Evolutionary conservation across 1,140 invertebrate species (phyloP), one percentile per base, ranked within the genome.

Genomic region (Prorops nasuta): DNA sequence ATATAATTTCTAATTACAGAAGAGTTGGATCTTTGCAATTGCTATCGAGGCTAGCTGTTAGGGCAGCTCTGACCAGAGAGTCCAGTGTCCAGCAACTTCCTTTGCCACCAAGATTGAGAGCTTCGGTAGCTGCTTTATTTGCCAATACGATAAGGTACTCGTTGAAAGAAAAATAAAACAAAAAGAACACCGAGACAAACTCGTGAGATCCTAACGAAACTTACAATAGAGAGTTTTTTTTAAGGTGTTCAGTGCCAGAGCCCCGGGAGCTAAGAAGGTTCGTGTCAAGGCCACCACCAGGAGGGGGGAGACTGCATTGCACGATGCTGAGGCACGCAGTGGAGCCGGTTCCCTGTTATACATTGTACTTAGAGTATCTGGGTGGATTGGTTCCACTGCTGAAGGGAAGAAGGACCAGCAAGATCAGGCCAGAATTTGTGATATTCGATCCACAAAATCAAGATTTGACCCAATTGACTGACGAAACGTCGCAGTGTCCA

Each of bases 371-470:
- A 45, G 94, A 98, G 74, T 97, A 98, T 70, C 79, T 98, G 1
- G 96, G 96, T 2, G 96, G 96, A 8, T 79, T 98, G 8, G 92
- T 99, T 40, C 97, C 97, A 0, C 81, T 99, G 28, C 81, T 99
- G 0, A 96, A 98, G 69, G 96, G 96, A 12, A 92, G 96, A 65
- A 79, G 95, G 44, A 96, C 92, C 3, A 97, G 94, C 67, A 98
- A 98, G 79, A 91, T 99, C 39, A 82, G 94, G 38, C 96, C 97
- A 0, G 96, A 98, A 73, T 99, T 99, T 76, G 91, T 98, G 21
- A 98, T 99, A 60, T 98, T 92, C 68, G 92, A 98, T 79, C 96
- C 96, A 1, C 91, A 96, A 73, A 84, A 41, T 46, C 69, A 70
- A 41, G 71, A 74, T 19, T 63, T 61, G 19, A 51, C 68, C 10